Evolutionary conservation across 2,888 invertebrate genomes (phyloP).

Genomic region (Pilophorus perplexus): DNA sequence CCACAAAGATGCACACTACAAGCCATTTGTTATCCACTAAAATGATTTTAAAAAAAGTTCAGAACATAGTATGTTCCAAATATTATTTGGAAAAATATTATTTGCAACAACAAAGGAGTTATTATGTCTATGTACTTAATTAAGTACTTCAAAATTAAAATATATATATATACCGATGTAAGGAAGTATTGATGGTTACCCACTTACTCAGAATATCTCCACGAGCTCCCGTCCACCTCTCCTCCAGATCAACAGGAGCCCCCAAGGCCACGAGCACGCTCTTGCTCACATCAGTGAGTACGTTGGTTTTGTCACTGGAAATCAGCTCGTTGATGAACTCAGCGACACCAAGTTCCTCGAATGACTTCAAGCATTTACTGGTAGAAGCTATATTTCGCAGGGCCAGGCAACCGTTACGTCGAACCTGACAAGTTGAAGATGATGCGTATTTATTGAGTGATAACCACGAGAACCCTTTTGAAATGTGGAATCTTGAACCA

Average conservation of each 20-base stretch:
- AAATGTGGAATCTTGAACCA: not conserved
- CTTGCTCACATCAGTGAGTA: not conserved
- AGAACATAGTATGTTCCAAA: no score
- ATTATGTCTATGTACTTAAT: no score
- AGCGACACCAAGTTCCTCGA: not conserved
- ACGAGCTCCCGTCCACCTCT: slow-evolving; percentile 3
- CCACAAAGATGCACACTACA: no score
- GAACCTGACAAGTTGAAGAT: not conserved
- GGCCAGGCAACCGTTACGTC: slow-evolving; percentile 1
- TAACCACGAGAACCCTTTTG: not conserved
- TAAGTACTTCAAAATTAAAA: no score
- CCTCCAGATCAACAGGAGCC: not conserved
- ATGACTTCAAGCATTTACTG: not conserved
- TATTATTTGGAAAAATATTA: no score
- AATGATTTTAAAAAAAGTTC: no score
- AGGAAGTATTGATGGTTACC: no score
- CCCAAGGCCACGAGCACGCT: slow-evolving; percentile 1
- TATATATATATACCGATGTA: no score
- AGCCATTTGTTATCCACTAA: no score
- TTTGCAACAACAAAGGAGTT: no score
- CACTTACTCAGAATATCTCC: slow-evolving; percentile 21
- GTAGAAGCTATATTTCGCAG: slow-evolving; percentile 8
- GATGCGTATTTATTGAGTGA: not conserved
- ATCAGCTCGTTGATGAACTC: not conserved
- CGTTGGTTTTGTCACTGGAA: no score